Percentiles rank a stretch among this genome's conserved stretches.
phyloP scores from a whole-genome alignment of 2,113 vertebrate genomes.

The Plecotus auritus region DNA sequence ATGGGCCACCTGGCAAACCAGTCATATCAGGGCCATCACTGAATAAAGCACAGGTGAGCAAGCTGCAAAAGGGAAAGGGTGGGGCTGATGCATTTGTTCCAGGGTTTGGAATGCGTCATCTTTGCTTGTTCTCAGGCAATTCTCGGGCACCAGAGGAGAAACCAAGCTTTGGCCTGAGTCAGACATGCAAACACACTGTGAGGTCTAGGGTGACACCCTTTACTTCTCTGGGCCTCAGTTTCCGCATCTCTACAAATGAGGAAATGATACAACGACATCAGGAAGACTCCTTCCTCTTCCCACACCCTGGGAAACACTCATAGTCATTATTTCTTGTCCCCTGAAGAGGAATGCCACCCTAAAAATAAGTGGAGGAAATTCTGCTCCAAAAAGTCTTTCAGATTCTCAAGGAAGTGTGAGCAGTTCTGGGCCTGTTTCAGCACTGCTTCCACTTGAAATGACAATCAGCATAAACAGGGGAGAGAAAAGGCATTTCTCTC shows the following conservation, averaged over 20 bases:
- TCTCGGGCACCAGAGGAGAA: background rate
- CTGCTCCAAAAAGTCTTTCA: conserved; percentile 35
- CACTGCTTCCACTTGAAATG: background rate
- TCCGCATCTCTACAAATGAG: conserved; percentile 6
- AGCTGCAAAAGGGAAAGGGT: background rate
- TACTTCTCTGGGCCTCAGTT: background rate
- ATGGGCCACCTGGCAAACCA: background rate
- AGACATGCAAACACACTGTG: background rate
- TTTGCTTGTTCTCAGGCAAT: conserved; percentile 30
- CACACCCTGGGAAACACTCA: conserved; percentile 39
- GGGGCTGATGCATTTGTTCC: background rate
- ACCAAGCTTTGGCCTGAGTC: background rate
- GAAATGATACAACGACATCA: background rate
- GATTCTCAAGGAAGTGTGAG: conserved; percentile 36
- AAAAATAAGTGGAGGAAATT: conserved; percentile 27
- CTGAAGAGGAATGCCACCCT: conserved; percentile 34
- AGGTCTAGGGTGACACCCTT: background rate
- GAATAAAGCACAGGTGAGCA: conserved; percentile 38
- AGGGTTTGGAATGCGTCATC: conserved; percentile 27
- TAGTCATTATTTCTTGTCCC: conserved; percentile 35
- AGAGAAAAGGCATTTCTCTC: background rate
- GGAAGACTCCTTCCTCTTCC: background rate
- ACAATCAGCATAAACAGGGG: background rate
- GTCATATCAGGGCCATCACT: background rate
- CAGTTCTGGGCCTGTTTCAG: background rate